Percentiles rank a stretch among this genome's conserved stretches.
Evolutionary conservation across 2,797 vertebrate genomes (phyloP).

Genomic region (Poliocrania exsul): DNA sequence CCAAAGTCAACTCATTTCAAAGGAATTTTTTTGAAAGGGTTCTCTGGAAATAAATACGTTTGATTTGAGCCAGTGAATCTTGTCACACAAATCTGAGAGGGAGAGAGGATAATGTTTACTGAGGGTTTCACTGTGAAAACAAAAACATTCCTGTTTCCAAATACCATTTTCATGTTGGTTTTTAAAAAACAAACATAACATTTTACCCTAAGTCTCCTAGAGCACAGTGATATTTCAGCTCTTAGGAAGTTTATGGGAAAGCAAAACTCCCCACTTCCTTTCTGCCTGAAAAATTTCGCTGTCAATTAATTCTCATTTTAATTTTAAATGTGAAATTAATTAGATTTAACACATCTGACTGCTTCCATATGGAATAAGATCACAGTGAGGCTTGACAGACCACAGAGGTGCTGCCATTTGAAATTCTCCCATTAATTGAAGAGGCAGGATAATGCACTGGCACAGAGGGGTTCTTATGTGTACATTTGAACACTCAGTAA

Average conservation of each 20-base stretch:
- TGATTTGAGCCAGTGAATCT: neutral
- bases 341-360: neutral
- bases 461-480: neutral
- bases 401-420: neutral
- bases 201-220: neutral
- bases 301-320: neutral
- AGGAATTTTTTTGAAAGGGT: neutral
- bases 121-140: neutral
- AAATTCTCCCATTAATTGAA: neutral
- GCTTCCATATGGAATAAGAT: neutral
- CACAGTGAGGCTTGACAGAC: neutral
- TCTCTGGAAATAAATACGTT: neutral
- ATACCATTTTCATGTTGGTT: neutral
- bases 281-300: neutral
- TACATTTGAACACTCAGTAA: neutral
- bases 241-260: neutral
- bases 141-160: neutral
- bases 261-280: neutral
- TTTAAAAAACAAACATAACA: neutral
- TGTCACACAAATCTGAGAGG: neutral
- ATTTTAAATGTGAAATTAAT: neutral
- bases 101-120: neutral
- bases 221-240: neutral
- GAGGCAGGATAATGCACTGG: fast-evolving
- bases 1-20: constrained; percentile 8